These are phyloP conservation scores for Lasioglossum oenotherae DNA, from an alignment of 2,888 invertebrate species.

Conservation along the genomic window DNA sequence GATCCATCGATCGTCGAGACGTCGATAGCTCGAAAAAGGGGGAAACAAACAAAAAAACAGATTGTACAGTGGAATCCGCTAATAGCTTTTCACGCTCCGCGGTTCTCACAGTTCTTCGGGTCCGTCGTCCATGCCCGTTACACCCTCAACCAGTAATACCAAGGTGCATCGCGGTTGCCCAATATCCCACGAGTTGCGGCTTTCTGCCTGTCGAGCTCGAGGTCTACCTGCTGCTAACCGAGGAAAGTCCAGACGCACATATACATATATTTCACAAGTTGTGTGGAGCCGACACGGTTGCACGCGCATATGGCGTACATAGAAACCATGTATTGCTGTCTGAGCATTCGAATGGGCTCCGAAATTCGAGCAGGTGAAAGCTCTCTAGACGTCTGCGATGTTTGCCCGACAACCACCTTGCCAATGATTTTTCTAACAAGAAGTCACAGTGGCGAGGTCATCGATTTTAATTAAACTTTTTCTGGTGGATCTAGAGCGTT, in stretches of 20 bases:
- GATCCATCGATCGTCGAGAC: not conserved
- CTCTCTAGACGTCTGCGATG: not conserved
- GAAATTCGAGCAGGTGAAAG: conserved; percentile 11
- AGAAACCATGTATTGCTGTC: not conserved
- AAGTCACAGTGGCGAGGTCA: too few relatives aligned
- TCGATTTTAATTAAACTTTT: too few relatives aligned
- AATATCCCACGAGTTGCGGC: conserved; percentile 47
- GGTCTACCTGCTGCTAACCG: conserved; percentile 40
- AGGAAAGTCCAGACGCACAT: conserved; percentile 36
- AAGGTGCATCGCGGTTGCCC: conserved; percentile 56
- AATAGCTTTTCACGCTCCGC: not conserved
- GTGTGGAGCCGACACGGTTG: conserved; percentile 24
- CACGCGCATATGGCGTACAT: conserved; percentile 16
- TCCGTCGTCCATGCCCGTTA: conserved; percentile 23
- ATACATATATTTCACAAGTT: conserved; percentile 28
- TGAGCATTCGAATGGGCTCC: not conserved
- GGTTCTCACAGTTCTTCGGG: not conserved
- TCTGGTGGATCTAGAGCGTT: too few relatives aligned
- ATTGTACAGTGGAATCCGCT: not conserved
- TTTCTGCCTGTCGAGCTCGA: conserved; percentile 48
- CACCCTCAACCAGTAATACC: conserved; percentile 40
- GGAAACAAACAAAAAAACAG: not conserved
- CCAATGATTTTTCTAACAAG: not conserved
- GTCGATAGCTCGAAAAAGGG: not conserved
- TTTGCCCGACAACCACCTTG: not conserved